Base-by-base conservation (phyloP, 2,797 vertebrate genomes). In the Poecilia gillii region DNA sequence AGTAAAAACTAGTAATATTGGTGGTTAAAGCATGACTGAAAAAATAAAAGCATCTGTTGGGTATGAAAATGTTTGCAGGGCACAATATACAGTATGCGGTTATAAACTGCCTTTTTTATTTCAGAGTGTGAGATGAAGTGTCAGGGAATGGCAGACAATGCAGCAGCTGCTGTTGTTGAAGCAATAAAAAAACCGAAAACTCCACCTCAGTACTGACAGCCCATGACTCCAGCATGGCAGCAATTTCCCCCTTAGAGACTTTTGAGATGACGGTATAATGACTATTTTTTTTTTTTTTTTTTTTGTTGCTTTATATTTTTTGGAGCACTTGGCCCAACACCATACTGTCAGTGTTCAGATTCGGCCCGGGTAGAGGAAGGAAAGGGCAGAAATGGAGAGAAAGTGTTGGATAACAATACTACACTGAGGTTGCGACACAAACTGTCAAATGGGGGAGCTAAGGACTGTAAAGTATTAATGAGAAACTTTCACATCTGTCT, bases 401-500 rank as follows among this genome's bases (percentile, higher is more conserved):
- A 74, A 1, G 9, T 75, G 77, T 57, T 31, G 53, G 62, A 45
- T 45, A 28, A 43, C 5, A 3, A 76, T 28, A 68, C 72, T 57
- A 76, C 81, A 79, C 64, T n/a, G 62, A 83, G 74, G 76, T 73
- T 73, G 68, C 16, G 49, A 82, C 77, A 82, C 78, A 47, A 82
- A 71, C 77, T 80, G 89, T 84, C 84, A 78, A 72, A 88, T 49
- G 76, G 57, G 64, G 62, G 79, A 88, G 74, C 59, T 2, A 76
- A 78, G 77, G 78, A 84, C 64, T 85, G 85, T 31, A 12, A 79
- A 81, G 57, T 80, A 78, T 90, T 93, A 91, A 91, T 91, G 88
- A 89, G 84, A 84, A 72, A 79, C 84, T 84, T 87, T 86, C 71
- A 86, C 84, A 88, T 85, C 79, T 89, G 87, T 85, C 87, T 89